Evolutionary conservation across 1,140 invertebrate species (phyloP), one percentile per base, ranked within the genome.

Genomic region (Luehdorfia chinensis): DNA sequence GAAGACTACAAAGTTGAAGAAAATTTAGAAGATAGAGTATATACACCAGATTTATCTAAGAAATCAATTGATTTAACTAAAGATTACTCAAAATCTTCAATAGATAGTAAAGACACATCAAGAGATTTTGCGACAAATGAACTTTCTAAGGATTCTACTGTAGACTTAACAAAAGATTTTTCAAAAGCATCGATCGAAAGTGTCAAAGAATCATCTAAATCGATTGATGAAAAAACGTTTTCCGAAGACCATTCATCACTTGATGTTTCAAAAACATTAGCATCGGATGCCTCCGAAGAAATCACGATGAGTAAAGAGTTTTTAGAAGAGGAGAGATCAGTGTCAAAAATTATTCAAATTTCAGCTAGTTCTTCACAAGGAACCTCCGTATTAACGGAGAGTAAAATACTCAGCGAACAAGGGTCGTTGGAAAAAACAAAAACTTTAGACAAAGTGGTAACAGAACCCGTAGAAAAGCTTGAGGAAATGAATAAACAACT

Each of bases 101-200:
- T 86, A 34, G 83, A 86, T 48, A 86, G 83, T 57, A 86, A 86
- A 63, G 83, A 86, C 47, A 86, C 83, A 1, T 86, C 83, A 6
- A 66, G 83, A 66, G 83, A 86, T 59, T 86, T 86, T 64, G 78
- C 83, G n/a, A 84, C 83, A 14, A 86, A 86, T 60, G 83, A 86
- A 50, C 31, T 86, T 14, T 86, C 83, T 4, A 86, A 86, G 69
- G 83, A 86, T 51, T 86, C 83, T 7, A 86, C 83, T 8, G 76
- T 73, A 33, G 83, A 86, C 47, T 70, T 86, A 37, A 74, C 70
- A 1, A 86, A 86, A 69, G 83, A 86, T 41, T 77, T 67, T 52
- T 86, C 83, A 2, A 86, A 86, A 59, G 72, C 61, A 8, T 86
- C 83, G 1, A 69, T 83, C 34, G 83, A 86, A 44, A 84, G 83